Conservation (phyloP, 2,888 invertebrate species). For the Prostheceraeus crozeri region DNA sequence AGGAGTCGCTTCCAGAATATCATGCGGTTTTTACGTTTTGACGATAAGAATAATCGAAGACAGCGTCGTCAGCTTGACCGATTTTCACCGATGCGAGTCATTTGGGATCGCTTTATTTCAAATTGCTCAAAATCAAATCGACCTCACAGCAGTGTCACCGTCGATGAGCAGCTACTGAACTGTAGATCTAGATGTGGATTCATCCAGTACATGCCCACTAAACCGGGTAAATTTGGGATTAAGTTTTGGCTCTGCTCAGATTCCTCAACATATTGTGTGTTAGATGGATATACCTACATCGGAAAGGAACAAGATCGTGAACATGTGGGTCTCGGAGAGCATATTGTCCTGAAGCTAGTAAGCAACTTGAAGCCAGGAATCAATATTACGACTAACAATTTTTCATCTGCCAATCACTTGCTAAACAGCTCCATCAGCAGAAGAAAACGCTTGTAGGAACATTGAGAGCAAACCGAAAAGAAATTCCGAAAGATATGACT, state of each 20-base stretch:
- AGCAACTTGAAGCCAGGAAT: constrained; percentile 8
- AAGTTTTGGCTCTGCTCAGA: constrained; percentile 7
- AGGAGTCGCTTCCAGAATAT: constrained; percentile 9
- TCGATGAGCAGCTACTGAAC: constrained; percentile 16
- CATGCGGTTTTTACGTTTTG: constrained; percentile 19
- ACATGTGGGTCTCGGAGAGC: constrained; percentile 15
- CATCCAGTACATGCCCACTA: constrained; percentile 25
- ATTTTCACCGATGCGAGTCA: neutral
- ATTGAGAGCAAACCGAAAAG: constrained; percentile 18
- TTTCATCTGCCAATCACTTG: constrained; percentile 16
- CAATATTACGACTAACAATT: constrained; percentile 23
- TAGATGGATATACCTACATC: constrained; percentile 19
- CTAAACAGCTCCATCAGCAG: constrained; percentile 23
- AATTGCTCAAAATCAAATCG: constrained; percentile 22
- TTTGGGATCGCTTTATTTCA: constrained; percentile 16
- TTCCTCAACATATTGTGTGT: too few species aligned
- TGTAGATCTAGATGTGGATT: constrained; percentile 11
- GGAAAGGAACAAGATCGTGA: constrained; percentile 18
- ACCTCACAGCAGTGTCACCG: constrained; percentile 6
- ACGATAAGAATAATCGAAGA: constrained; percentile 22
- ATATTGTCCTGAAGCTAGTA: constrained; percentile 10
- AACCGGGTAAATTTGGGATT: constrained; percentile 23
- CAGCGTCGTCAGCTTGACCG: constrained; percentile 7
- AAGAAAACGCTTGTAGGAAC: constrained; percentile 21
- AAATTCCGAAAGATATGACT: constrained; percentile 27